A percentile compares a stretch with the other conserved stretches of the same genome.
These are phyloP conservation scores for Drosophila lutescens DNA, from an alignment of 2,888 invertebrate species.

Conservation along the genomic window DNA sequence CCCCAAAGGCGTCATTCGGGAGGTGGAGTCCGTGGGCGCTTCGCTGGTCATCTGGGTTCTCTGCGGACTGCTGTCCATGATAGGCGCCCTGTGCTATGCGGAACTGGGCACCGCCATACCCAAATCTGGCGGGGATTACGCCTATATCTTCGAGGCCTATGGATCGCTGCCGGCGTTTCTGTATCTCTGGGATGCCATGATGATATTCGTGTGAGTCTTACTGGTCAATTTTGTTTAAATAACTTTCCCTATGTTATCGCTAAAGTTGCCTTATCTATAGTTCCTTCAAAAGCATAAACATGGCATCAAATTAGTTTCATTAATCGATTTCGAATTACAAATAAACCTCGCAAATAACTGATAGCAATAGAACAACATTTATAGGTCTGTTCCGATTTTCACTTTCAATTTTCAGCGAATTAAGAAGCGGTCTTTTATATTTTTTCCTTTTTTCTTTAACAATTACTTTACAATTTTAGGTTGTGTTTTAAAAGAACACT, in stretches of 20 bases:
- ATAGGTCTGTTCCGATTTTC: not conserved
- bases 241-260: no score
- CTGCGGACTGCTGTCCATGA: slow-evolving; percentile 94
- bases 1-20: slow-evolving; percentile 95
- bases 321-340: slow-evolving; percentile 3
- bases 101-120: slow-evolving; percentile 94
- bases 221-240: not conserved
- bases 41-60: slow-evolving; percentile 94
- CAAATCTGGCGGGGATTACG: slow-evolving; percentile 98
- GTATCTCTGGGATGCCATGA: slow-evolving; percentile 98
- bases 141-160: slow-evolving; percentile 96
- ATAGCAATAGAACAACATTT: not conserved
- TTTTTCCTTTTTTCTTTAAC: no score
- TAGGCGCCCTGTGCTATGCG: slow-evolving; percentile 98
- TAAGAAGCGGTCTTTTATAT: not conserved
- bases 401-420: not conserved
- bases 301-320: not conserved
- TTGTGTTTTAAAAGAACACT: no score
- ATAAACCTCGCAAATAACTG: not conserved
- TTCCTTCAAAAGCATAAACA: not conserved
- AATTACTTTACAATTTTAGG: not conserved
- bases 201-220: slow-evolving; percentile 95
- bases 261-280: not conserved
- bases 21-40: slow-evolving; percentile 95
- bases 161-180: slow-evolving; percentile 96